Conservation (phyloP, 2,888 invertebrate genomes). For the Sarcophaga variegata region DNA sequence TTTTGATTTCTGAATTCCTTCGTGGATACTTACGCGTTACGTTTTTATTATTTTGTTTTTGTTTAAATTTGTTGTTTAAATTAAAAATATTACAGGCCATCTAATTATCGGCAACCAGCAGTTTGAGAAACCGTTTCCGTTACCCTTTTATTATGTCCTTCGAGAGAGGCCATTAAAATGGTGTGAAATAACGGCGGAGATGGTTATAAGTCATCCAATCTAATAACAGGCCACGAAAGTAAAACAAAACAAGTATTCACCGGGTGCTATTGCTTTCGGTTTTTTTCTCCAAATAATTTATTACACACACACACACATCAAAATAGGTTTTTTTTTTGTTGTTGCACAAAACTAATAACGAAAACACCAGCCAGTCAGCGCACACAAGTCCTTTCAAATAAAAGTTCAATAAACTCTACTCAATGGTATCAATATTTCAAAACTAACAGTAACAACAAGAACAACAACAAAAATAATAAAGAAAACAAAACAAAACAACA, state of each 20-base stretch:
- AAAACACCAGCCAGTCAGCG: too few species aligned
- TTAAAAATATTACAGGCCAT: too few species aligned
- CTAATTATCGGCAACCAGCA: too few species aligned
- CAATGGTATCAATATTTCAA: constrained; percentile 42
- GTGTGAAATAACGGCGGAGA: constrained; percentile 35
- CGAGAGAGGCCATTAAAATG: constrained; percentile 25
- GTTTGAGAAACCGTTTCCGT: neutral
- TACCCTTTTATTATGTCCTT: constrained; percentile 22
- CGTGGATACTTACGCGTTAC: too few species aligned
- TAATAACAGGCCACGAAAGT: constrained; percentile 53
- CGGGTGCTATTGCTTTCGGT: neutral
- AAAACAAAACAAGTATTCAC: constrained; percentile 40
- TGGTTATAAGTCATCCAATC: constrained; percentile 55
- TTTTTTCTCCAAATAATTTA: constrained; percentile 50
- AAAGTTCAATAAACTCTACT: constrained; percentile 58
- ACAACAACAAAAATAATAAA: constrained; percentile 7
- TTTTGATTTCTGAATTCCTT: too few species aligned
- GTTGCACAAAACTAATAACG: too few species aligned
- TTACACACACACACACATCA: constrained; percentile 14
- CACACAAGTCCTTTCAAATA: constrained; percentile 20
- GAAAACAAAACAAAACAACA: neutral
- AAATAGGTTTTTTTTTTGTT: too few species aligned
- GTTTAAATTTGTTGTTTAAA: neutral
- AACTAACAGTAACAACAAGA: constrained; percentile 35
- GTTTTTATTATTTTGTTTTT: neutral